Evolutionary conservation across 2,888 invertebrate species (phyloP).

Genomic region (Mesochorus sp.): DNA sequence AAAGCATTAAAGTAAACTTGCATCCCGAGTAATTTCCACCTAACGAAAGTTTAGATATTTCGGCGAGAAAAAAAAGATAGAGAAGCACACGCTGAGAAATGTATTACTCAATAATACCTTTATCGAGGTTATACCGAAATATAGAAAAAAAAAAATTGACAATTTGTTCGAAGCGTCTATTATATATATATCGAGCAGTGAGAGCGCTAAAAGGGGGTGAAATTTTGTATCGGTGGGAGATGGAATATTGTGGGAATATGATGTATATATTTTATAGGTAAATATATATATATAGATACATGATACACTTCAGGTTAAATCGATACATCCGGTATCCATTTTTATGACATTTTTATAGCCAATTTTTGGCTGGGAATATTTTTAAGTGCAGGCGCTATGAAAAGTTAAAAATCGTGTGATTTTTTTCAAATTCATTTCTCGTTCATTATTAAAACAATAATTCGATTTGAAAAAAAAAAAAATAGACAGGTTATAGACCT

Average conservation of each 20-base stretch:
- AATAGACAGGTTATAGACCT: neutral
- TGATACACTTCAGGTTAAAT: neutral
- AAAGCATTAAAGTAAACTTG: too few relatives aligned
- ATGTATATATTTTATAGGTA: neutral
- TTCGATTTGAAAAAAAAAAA: neutral
- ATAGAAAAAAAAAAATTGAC: conserved; percentile 25
- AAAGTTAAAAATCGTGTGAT: too few relatives aligned
- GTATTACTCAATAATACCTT: too few relatives aligned
- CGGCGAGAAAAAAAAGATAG: too few relatives aligned
- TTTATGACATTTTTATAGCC: too few relatives aligned
- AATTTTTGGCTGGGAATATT: too few relatives aligned
- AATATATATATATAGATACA: conserved; percentile 1
- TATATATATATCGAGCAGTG: conserved; percentile 2
- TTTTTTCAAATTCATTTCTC: too few relatives aligned
- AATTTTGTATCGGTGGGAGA: neutral
- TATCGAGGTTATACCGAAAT: neutral
- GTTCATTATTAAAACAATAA: neutral
- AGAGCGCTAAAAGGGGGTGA: neutral
- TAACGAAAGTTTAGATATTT: too few relatives aligned
- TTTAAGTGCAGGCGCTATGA: too few relatives aligned
- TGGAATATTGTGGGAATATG: neutral
- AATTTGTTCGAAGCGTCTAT: conserved; percentile 41
- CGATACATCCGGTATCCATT: neutral
- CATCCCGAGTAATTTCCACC: too few relatives aligned
- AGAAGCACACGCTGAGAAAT: too few relatives aligned